Percentiles rank a stretch among this genome's conserved stretches.
Evolutionary conservation across 2,888 invertebrate genomes (phyloP).

Genomic region (Antitype chi): DNA sequence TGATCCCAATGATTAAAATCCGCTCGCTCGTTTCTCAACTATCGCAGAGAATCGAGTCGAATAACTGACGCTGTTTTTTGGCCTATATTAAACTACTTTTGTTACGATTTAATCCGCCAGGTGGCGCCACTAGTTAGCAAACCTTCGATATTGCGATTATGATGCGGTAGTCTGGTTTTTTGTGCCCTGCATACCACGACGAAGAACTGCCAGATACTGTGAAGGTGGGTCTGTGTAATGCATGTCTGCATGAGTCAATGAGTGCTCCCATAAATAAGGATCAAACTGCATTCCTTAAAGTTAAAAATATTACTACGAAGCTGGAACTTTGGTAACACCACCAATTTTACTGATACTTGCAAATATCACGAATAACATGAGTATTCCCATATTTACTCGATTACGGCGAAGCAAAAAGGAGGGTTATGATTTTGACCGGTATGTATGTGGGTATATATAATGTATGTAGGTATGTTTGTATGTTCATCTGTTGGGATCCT

Average conservation of each 20-base stretch:
- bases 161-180: background rate
- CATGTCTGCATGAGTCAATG: background rate
- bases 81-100: constrained; percentile 49
- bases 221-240: background rate
- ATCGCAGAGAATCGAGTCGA: constrained; percentile 81
- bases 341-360: background rate
- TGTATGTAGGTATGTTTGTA: too few species aligned
- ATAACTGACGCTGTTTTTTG: constrained; percentile 82
- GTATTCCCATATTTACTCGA: too few species aligned
- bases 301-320: background rate
- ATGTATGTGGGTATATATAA: too few species aligned
- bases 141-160: too few species aligned
- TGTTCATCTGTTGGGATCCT: too few species aligned
- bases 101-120: background rate
- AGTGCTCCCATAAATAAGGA: background rate
- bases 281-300: background rate
- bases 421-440: too few species aligned
- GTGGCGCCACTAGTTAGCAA: background rate
- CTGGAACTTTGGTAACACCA: background rate
- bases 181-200: background rate
- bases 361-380: background rate
- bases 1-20: constrained; percentile 80
- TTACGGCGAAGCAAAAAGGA: too few species aligned
- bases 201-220: background rate
- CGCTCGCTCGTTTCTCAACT: constrained; percentile 81